Conservation (phyloP, 1,140 invertebrate genomes). For the Cephus cinctus region DNA sequence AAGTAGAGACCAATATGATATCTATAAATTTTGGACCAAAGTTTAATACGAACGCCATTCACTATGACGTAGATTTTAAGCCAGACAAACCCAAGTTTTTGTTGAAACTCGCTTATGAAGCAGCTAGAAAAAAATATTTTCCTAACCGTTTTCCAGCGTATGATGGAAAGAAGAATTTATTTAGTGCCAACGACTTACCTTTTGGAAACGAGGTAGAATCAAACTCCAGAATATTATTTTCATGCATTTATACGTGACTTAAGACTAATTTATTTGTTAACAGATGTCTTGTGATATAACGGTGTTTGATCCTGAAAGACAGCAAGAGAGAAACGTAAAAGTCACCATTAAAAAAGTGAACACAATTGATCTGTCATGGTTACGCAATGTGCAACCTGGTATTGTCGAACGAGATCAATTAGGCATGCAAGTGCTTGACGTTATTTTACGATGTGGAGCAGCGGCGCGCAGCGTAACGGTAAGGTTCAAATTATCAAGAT, state of each 20-base stretch:
- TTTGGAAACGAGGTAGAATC: slow-evolving; percentile 26
- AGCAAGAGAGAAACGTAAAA: slow-evolving; percentile 54
- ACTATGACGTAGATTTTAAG: slow-evolving; percentile 58
- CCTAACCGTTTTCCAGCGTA: slow-evolving; percentile 59
- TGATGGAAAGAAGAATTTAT: slow-evolving; percentile 72
- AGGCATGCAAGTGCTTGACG: slow-evolving; percentile 76
- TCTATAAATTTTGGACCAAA: slow-evolving; percentile 51
- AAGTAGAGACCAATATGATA: slow-evolving; percentile 62
- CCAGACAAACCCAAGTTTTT: slow-evolving; percentile 57
- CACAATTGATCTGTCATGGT: slow-evolving; percentile 56
- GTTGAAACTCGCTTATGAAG: slow-evolving; percentile 42
- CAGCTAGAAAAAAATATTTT: slow-evolving; percentile 34
- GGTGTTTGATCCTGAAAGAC: slow-evolving; percentile 44
- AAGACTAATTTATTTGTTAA: slow-evolving; percentile 5
- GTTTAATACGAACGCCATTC: slow-evolving; percentile 42
- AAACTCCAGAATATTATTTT: slow-evolving; percentile 15
- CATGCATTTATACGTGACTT: neutral
- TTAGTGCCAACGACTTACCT: slow-evolving; percentile 45
- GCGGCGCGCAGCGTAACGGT: slow-evolving; percentile 11
- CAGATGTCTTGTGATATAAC: slow-evolving; percentile 15
- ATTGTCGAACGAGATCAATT: slow-evolving; percentile 61
- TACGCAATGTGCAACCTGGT: slow-evolving; percentile 53
- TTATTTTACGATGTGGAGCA: slow-evolving; percentile 70
- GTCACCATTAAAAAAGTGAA: slow-evolving; percentile 62
- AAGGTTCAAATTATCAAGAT: too few relatives aligned